phyloP scores from a whole-genome alignment of 2,113 vertebrate genomes.

The Hemicordylus capensis region DNA sequence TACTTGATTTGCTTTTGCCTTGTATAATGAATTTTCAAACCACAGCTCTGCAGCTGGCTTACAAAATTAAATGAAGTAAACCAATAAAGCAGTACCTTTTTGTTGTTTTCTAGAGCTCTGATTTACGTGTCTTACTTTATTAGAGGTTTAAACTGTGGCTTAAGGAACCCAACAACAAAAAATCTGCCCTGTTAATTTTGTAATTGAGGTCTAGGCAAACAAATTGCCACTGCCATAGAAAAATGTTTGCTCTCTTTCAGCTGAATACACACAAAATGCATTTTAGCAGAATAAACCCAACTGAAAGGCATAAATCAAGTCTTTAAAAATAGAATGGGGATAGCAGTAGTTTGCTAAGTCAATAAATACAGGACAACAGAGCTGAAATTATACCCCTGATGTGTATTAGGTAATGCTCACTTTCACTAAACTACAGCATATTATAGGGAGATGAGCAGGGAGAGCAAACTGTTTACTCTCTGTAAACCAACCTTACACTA shows the following conservation, averaged over 20 bases:
- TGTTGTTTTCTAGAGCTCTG: slow-evolving; percentile 2
- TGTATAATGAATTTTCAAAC: slow-evolving; percentile 28
- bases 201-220: slow-evolving; percentile 54
- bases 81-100: slow-evolving; percentile 5
- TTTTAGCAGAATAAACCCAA: slow-evolving; percentile 52
- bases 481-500: background rate
- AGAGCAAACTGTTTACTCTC: background rate
- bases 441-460: background rate
- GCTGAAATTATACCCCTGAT: background rate
- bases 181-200: slow-evolving; percentile 49
- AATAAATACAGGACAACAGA: slow-evolving; percentile 13
- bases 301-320: slow-evolving; percentile 39
- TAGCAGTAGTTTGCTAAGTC: slow-evolving; percentile 29
- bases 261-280: slow-evolving; percentile 51
- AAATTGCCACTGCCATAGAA: slow-evolving; percentile 6
- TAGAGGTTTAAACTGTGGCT: slow-evolving; percentile 45
- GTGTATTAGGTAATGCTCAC: background rate
- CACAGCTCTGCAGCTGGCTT: slow-evolving; percentile 32
- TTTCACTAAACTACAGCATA: background rate
- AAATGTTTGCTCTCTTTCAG: slow-evolving; percentile 45
- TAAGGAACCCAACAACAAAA: slow-evolving; percentile 19
- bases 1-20: slow-evolving; percentile 22
- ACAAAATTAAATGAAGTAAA: slow-evolving; percentile 36
- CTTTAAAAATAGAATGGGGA: slow-evolving; percentile 34
- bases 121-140: slow-evolving; percentile 38